Evolutionary conservation across 2,113 vertebrate species (phyloP), one percentile per base, ranked within the genome.

Genomic region (Salvelinus alpinus): DNA sequence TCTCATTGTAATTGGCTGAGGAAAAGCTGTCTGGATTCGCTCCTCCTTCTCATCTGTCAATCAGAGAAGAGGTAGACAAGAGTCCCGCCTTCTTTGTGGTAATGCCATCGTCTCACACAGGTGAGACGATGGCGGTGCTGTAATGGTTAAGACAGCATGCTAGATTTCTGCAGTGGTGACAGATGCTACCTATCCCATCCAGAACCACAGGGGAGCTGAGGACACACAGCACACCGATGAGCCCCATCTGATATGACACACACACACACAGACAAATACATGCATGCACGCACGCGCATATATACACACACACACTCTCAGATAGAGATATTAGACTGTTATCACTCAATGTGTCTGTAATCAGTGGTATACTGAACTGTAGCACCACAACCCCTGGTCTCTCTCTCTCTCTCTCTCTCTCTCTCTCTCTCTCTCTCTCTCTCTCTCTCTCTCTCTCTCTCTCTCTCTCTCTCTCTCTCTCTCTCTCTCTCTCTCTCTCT

Each of bases 211-310:
- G 95, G 95, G 91, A 94, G 94, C 93, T 87, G 90, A 92, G 64
- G 92, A 94, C 91, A 91, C 80, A 69, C 81, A 13, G 95, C 94
- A 96, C 97, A 96, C 95, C 95, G 96, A 97, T 96, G 95, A 96
- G 87, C 84, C 72, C 83, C 74, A 78, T 84, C 79, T 88, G 80
- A 44, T 18, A 13, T 13, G 47, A 72, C 71, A 62, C 78, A 88
- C 85, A 79, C 64, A 24, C 24, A 24, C 24, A 24, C 24, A 79
- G 38, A 78, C 65, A 78, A 71, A 75, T 72, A 75, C 64, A 80
- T 71, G 75, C 51, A 74, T 65, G 24, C 38, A 76, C 68, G 34
- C 20, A 67, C 67, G n/a, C 31, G 62, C 60, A 71, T 54, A 73
- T 31, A 5, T 31, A 31, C 29, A 5, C 29, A 54, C 38, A n/a